These are phyloP conservation scores for Latrodectus elegans DNA, from an alignment of 2,888 invertebrate genomes.

Conservation along the genomic window DNA sequence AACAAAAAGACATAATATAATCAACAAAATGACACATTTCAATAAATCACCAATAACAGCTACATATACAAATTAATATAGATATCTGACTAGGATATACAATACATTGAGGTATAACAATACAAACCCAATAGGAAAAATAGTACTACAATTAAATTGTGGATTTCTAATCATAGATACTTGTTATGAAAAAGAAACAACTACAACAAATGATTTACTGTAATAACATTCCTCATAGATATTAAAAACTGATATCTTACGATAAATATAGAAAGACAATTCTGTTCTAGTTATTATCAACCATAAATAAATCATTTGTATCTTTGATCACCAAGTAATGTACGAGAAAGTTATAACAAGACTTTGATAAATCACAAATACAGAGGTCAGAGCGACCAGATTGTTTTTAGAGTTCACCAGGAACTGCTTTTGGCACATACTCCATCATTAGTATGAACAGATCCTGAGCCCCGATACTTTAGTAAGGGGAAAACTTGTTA, in stretches of 20 bases:
- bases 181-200: too few species aligned
- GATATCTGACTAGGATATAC: slow-evolving; percentile 25
- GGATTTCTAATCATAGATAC: too few species aligned
- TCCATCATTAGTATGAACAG: neutral
- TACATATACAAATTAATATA: slow-evolving; percentile 18
- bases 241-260: too few species aligned
- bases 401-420: slow-evolving; percentile 17
- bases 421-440: slow-evolving; percentile 51
- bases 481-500: slow-evolving; percentile 64
- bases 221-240: too few species aligned
- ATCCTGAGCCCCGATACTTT: neutral
- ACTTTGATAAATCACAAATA: neutral
- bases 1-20: too few species aligned
- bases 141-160: neutral
- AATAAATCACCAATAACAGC: neutral
- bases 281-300: too few species aligned
- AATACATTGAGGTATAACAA: slow-evolving; percentile 8
- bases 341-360: neutral
- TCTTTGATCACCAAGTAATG: too few species aligned
- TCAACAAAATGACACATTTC: too few species aligned
- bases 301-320: too few species aligned
- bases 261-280: too few species aligned
- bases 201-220: too few species aligned
- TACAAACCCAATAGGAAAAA: neutral
- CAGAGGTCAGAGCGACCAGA: neutral